Evolutionary conservation across 2,113 vertebrate species (phyloP), one percentile per base, ranked within the genome.

Genomic region (Dermatemys mawii): DNA sequence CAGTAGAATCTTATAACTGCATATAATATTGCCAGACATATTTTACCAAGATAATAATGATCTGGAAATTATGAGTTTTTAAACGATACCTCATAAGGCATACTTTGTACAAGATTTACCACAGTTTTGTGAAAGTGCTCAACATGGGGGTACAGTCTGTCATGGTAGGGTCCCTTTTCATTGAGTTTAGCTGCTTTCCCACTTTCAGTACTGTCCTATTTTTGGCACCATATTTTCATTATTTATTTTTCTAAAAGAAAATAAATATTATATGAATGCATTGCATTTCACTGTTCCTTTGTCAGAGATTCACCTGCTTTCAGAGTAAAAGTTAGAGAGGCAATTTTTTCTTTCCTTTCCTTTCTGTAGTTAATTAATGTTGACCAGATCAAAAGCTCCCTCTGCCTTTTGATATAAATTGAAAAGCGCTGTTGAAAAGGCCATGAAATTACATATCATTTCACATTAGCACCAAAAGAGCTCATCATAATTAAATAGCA

Each of bases 311-410:
- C 11, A 78, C 63, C 11, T 50, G 49, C 84, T 88, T 67, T 38
- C 27, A 94, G 73, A 89, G 16, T 50, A 50, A 95, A 95, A 89
- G 83, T 48, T 2, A 88, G 51, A 5, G 50, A 63, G 12, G 12
- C 11, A 13, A 6, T 53, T 29, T 46, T 92, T 80, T 83, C 91
- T 90, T 84, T 75, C 93, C 88, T 94, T 81, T 70, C 89, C 27
- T 67, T 92, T 91, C 89, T 93, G 19, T 50, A 91, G 54, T 90
- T 89, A 80, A 81, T 95, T 93, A 91, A 91, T 92, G 93, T 91
- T 51, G 79, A 85, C 35, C 92, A 91, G 81, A 96, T 94, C 89
- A 97, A 95, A 96, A 85, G 79, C 79, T 95, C 88, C n/a, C 17
- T 90, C 60, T 81, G 29, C 4, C 35, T 93, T 88, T 82, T 87